These are phyloP conservation scores for Embiotoca jacksoni DNA, from an alignment of 2,113 vertebrate genomes.

Conservation along the genomic window DNA sequence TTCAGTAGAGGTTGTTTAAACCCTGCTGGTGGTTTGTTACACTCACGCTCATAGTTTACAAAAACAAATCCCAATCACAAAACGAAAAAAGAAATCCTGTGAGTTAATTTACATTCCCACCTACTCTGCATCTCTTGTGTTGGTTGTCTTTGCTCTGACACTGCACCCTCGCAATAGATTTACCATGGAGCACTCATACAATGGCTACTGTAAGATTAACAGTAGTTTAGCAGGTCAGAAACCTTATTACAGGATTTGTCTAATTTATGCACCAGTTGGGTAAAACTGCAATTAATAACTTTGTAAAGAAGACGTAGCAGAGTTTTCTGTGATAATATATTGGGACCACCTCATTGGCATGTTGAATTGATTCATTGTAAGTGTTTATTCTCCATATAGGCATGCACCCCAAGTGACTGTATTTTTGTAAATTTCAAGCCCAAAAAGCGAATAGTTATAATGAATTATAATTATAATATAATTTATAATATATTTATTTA, in stretches of 20 bases:
- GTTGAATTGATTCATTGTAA: slow-evolving; percentile 25
- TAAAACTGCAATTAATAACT: neutral
- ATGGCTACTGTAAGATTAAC: neutral
- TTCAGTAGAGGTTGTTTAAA: neutral
- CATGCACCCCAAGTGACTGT: slow-evolving; percentile 13
- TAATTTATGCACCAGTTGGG: slow-evolving; percentile 14
- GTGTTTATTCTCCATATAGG: slow-evolving; percentile 10
- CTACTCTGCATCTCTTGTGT: slow-evolving; percentile 18
- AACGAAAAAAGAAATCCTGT: neutral
- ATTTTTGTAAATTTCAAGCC: slow-evolving; percentile 8
- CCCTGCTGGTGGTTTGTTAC: neutral
- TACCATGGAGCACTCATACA: neutral
- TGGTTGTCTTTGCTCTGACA: slow-evolving; percentile 9
- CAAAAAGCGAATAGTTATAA: neutral
- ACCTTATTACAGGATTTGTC: neutral
- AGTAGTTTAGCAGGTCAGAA: slow-evolving; percentile 5
- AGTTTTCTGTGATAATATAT: neutral
- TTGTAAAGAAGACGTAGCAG: neutral
- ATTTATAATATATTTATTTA: neutral
- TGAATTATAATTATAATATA: neutral
- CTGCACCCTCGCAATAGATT: neutral
- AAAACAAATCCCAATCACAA: neutral
- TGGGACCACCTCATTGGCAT: neutral
- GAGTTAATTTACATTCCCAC: slow-evolving; percentile 8
- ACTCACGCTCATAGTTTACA: neutral